Percentiles rank a stretch among this genome's conserved stretches.
Conservation (phyloP, 2,888 invertebrate species). For the Amitus sp. region DNA sequence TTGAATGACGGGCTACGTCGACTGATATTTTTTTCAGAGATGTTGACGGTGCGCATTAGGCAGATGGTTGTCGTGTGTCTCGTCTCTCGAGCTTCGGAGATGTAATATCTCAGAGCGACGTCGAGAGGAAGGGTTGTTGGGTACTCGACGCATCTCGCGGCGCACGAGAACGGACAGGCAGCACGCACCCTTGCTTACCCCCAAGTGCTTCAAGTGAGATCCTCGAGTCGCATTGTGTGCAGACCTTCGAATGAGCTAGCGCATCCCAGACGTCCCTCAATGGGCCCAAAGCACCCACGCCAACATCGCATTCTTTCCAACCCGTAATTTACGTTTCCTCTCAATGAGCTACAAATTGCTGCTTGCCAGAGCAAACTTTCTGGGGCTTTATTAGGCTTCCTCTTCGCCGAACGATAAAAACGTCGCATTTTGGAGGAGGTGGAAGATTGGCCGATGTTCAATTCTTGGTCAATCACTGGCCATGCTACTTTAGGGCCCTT, state of each 20-base stretch:
- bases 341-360: slow-evolving; percentile 29
- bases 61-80: slow-evolving; percentile 44
- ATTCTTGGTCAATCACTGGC: too few relatives aligned
- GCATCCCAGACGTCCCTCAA: slow-evolving; percentile 52
- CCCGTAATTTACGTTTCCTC: slow-evolving; percentile 5
- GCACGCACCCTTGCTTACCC: slow-evolving; percentile 27
- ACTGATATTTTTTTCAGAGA: slow-evolving; percentile 21
- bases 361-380: slow-evolving; percentile 22
- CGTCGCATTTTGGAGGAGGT: too few relatives aligned
- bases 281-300: slow-evolving; percentile 46
- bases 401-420: too few relatives aligned
- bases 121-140: slow-evolving; percentile 43
- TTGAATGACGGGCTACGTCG: not conserved
- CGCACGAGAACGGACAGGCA: slow-evolving; percentile 23
- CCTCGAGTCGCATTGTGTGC: slow-evolving; percentile 52
- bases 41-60: slow-evolving; percentile 56
- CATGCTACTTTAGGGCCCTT: too few relatives aligned
- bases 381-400: not conserved
- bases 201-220: slow-evolving; percentile 38
- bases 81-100: slow-evolving; percentile 42
- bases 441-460: too few relatives aligned
- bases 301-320: slow-evolving; percentile 32
- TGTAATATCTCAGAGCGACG: slow-evolving; percentile 47
- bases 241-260: slow-evolving; percentile 60
- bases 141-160: slow-evolving; percentile 42